Evolutionary conservation across 2,888 invertebrate species (phyloP), one percentile per base, ranked within the genome.

Genomic region (Dastarcus helophoroides): DNA sequence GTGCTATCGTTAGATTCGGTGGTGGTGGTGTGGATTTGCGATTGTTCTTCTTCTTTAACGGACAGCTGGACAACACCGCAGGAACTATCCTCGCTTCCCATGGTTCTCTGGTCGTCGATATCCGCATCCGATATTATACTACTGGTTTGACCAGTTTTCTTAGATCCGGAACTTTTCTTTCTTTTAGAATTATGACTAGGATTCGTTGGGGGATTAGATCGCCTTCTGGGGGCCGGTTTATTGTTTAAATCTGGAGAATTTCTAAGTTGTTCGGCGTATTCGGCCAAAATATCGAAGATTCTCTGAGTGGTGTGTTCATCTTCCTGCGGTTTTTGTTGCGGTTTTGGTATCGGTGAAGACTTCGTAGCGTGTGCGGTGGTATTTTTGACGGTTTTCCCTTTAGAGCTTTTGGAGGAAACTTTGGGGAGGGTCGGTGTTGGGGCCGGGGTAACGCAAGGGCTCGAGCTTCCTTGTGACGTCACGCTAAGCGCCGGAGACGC

Each of bases 241-340:
- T 83, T 79, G 50, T 82, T 83, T 23, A 74, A 53, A 57, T 83
- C 83, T 0, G 83, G 83, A 1, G 80, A 82, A 49, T 82, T 83
- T 43, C 81, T 68, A 23, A 83, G 64, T 50, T 83, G 82, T 47
- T 83, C 83, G 26, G 80, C 80, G 53, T 83, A 83, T 50, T 83
- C 79, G 1, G 81, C 81, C 27, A 83, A 56, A 44, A 83, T 83
- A 41, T 81, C 81, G 37, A 82, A 73, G 45, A 83, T 83, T 41
- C 82, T 66, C 50, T 82, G 81, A 0, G 81, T 79, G 0, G 83
- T 83, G 51, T 81, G 79, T 50, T 82, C 82, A 47, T 83, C 83
- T 62, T 83, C 83, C 40, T 80, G 72, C 2, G 81, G 79, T 53
- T 83, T 83, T 43, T 80, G 80, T 35, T 70, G 68, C 3, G 71